Conservation (phyloP, 1,140 invertebrate species). For the Drosophila burlai region DNA sequence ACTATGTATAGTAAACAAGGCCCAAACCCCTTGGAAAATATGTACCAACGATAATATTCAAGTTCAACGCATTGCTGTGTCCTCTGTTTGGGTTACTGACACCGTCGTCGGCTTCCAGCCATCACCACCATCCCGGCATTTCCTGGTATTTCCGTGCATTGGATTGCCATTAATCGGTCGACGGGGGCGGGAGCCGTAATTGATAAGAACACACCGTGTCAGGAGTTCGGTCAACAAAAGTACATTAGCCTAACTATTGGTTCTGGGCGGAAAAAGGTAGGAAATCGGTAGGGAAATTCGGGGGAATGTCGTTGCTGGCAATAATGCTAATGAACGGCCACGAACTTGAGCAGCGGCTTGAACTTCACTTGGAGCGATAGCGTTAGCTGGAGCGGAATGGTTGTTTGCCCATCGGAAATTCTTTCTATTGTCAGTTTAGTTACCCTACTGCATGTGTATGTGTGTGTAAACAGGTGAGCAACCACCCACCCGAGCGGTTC, state of each 20-base stretch:
- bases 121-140: constrained; percentile 32
- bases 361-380: constrained; percentile 61
- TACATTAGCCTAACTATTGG: constrained; percentile 73
- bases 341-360: constrained; percentile 68
- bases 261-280: background rate
- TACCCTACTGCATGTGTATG: background rate
- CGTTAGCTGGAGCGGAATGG: constrained; percentile 21
- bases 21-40: constrained; percentile 32
- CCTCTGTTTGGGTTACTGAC: constrained; percentile 75
- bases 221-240: constrained; percentile 44
- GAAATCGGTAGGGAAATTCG: constrained; percentile 4
- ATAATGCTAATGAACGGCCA: constrained; percentile 81
- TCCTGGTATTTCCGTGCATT: constrained; percentile 39
- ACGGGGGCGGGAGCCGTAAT: constrained; percentile 41
- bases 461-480: constrained; percentile 64
- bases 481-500: constrained; percentile 58
- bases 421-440: constrained; percentile 45
- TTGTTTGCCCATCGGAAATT: constrained; percentile 60
- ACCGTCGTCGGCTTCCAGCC: constrained; percentile 27
- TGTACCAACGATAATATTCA: constrained; percentile 55
- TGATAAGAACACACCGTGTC: constrained; percentile 66
- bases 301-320: constrained; percentile 36
- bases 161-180: constrained; percentile 50
- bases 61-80: constrained; percentile 71
- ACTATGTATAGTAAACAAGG: constrained; percentile 24